Evolutionary conservation across 35 echinoderm and acorn worm species (phyloP).

Genomic region (Apostichopus japonicus): DNA sequence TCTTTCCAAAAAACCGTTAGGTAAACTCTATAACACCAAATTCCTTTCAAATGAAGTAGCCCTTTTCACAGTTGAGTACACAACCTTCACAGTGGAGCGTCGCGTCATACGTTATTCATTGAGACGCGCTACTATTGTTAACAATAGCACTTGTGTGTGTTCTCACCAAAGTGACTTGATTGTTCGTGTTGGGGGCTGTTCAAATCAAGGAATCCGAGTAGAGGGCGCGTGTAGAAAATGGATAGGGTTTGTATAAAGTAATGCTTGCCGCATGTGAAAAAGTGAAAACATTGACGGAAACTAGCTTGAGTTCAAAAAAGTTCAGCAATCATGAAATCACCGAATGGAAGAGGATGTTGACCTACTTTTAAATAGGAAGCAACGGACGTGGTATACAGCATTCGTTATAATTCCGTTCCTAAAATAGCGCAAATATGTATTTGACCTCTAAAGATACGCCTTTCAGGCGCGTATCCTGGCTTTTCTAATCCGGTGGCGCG

Average conservation of each 20-base stretch:
- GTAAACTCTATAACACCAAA: background rate
- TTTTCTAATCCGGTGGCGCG: too few relatives aligned
- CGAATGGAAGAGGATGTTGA: too few relatives aligned
- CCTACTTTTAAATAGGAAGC: too few relatives aligned
- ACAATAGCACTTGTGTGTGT: background rate
- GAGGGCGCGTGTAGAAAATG: background rate
- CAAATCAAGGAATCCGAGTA: background rate
- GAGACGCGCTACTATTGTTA: background rate
- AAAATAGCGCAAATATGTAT: too few relatives aligned
- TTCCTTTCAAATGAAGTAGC: slow-evolving; percentile 40
- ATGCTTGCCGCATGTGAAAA: too few relatives aligned
- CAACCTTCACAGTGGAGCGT: background rate
- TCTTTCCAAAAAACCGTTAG: slow-evolving; percentile 12
- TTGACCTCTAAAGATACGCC: too few relatives aligned
- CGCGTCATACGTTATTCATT: slow-evolving; percentile 7
- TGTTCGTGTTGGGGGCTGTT: background rate
- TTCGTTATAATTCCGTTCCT: too few relatives aligned
- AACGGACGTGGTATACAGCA: too few relatives aligned
- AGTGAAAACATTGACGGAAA: too few relatives aligned
- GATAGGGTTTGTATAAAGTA: background rate
- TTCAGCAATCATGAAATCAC: too few relatives aligned
- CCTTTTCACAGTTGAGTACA: slow-evolving; percentile 35
- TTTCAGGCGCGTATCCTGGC: too few relatives aligned
- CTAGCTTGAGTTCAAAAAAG: too few relatives aligned
- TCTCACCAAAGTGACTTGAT: background rate